Percentiles rank a stretch among this genome's conserved stretches.
Evolutionary conservation across 2,113 vertebrate species (phyloP).

Genomic region (Corydoras maculifer): DNA sequence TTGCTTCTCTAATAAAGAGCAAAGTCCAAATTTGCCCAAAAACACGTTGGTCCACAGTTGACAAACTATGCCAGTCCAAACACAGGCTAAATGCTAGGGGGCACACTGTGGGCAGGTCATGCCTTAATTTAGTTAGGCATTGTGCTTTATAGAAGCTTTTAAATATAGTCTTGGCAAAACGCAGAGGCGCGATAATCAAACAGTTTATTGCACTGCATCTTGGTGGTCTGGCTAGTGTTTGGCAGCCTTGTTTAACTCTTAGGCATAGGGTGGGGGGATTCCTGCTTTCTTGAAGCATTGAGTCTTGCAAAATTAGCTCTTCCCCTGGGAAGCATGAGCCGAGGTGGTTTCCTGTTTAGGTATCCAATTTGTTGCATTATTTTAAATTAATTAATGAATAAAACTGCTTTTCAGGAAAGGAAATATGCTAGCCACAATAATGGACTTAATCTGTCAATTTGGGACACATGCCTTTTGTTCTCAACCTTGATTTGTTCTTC

Average conservation of each 20-base stretch:
- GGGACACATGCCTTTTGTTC: too few relatives aligned
- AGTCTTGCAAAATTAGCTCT: conserved; percentile 14
- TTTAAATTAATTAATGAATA: conserved; percentile 6
- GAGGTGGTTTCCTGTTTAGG: neutral
- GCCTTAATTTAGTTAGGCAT: conserved; percentile 35
- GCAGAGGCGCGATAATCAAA: conserved; percentile 45
- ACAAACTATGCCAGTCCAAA: conserved; percentile 20
- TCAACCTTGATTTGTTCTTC: too few relatives aligned
- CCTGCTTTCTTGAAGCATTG: conserved; percentile 8
- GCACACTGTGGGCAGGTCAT: conserved; percentile 30
- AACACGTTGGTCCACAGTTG: neutral
- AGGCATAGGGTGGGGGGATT: neutral
- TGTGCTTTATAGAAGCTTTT: conserved; percentile 46
- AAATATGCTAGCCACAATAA: conserved; percentile 17
- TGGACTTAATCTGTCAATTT: conserved; percentile 9
- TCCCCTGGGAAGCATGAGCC: conserved; percentile 22
- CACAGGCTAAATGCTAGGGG: conserved; percentile 30
- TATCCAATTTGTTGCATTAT: neutral
- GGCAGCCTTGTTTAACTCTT: conserved; percentile 35
- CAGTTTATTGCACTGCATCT: conserved; percentile 26
- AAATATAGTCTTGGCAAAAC: conserved; percentile 49
- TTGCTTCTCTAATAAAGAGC: neutral
- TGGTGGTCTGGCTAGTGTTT: conserved; percentile 51
- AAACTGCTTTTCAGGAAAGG: conserved; percentile 4
- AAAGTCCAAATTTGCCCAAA: conserved; percentile 5